Evolutionary conservation across 2,113 vertebrate genomes (phyloP).

Genomic region (Sisor rabdophorus): DNA sequence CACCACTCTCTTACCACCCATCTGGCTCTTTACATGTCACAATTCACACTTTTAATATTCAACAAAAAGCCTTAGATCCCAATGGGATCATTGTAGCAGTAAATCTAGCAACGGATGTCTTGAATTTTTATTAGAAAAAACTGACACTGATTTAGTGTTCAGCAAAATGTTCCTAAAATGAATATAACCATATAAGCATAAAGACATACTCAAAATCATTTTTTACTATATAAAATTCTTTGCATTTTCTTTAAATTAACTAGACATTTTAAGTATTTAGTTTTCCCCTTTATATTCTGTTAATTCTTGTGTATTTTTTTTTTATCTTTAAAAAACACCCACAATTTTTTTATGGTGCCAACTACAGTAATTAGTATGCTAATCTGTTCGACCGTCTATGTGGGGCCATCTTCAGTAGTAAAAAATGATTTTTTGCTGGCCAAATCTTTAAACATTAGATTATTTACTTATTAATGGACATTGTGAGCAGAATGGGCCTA

Average conservation of each 20-base stretch:
- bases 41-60: conserved; percentile 33
- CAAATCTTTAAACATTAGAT: background rate
- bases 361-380: background rate
- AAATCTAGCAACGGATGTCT: conserved; percentile 5
- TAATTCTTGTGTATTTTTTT: too few species aligned
- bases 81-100: conserved; percentile 12
- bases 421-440: background rate
- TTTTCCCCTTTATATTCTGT: too few species aligned
- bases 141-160: background rate
- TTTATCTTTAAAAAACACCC: too few species aligned
- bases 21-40: conserved; percentile 15
- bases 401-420: background rate
- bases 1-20: conserved; percentile 31
- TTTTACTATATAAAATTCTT: too few species aligned
- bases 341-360: too few species aligned
- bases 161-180: too few species aligned
- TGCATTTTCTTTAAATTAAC: too few species aligned
- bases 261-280: too few species aligned
- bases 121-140: background rate
- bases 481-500: background rate
- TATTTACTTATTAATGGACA: background rate
- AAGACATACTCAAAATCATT: too few species aligned
- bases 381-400: background rate
- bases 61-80: conserved; percentile 13
- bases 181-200: too few species aligned